These are phyloP conservation scores for Harlomillsia oculata DNA, from an alignment of 1,140 invertebrate species.

Conservation along the genomic window DNA sequence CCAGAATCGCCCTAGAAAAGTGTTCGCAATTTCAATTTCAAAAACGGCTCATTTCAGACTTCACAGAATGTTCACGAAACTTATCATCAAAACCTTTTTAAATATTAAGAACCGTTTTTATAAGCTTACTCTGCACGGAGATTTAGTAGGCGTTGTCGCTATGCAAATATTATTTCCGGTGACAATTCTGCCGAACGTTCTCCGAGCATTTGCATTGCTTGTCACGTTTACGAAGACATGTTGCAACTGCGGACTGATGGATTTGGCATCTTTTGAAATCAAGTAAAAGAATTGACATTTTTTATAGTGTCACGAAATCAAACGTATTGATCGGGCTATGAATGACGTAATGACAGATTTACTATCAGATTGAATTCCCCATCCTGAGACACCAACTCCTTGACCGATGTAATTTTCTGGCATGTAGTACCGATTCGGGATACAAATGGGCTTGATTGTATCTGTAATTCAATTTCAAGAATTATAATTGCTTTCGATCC, in stretches of 20 bases:
- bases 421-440: conserved; percentile 28
- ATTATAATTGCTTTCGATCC: background rate
- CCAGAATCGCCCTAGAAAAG: conserved; percentile 23
- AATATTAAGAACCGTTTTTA: too few species aligned
- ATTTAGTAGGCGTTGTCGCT: conserved; percentile 12
- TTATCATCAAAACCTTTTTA: background rate
- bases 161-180: conserved; percentile 31
- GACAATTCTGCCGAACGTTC: conserved; percentile 22
- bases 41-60: background rate
- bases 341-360: background rate
- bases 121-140: conserved; percentile 23
- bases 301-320: background rate
- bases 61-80: background rate
- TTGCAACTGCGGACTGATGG: conserved; percentile 28
- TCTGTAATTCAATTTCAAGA: conserved; percentile 10
- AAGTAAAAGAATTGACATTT: background rate
- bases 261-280: conserved; percentile 7
- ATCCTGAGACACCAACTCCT: conserved; percentile 27
- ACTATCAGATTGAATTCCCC: conserved; percentile 31
- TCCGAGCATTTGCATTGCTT: conserved; percentile 21
- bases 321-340: background rate
- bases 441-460: conserved; percentile 29
- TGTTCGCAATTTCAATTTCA: background rate
- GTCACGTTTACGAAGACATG: conserved; percentile 18
- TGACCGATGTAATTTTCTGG: conserved; percentile 24